Evolutionary conservation across 1,140 invertebrate species (phyloP).

Genomic region (Calliphora vicina): DNA sequence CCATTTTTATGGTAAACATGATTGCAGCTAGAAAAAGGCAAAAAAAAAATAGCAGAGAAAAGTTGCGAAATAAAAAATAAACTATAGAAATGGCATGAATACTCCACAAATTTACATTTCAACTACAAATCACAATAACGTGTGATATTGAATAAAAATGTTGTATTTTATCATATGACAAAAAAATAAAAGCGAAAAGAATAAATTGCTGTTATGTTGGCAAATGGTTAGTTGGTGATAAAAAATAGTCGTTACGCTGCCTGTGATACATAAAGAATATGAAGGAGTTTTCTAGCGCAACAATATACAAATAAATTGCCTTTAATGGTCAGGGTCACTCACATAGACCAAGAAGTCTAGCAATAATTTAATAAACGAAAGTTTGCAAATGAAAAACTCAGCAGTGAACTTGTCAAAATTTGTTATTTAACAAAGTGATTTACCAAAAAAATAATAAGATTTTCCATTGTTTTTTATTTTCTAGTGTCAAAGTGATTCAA

Average conservation of each 20-base stretch:
- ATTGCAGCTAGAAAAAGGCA: neutral
- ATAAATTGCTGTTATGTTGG: neutral
- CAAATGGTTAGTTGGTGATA: neutral
- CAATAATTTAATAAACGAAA: no score
- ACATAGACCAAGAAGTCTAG: no score
- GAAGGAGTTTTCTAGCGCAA: no score
- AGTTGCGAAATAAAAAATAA: neutral
- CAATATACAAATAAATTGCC: no score
- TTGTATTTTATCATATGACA: no score
- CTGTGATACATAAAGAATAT: neutral
- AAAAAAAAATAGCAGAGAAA: neutral
- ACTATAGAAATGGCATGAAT: neutral
- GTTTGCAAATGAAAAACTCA: no score
- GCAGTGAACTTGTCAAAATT: no score
- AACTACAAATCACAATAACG: slow-evolving; percentile 1
- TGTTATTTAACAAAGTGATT: no score
- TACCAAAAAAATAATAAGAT: no score
- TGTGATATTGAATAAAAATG: neutral
- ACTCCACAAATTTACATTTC: neutral
- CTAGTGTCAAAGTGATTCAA: no score
- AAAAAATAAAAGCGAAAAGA: neutral
- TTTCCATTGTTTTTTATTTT: no score
- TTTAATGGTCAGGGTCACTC: no score
- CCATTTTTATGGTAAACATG: neutral
- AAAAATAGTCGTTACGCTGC: neutral